A percentile compares a stretch with the other conserved stretches of the same genome.
Evolutionary conservation across 2,888 invertebrate species (phyloP).

Genomic region (Lysandra bellargus): DNA sequence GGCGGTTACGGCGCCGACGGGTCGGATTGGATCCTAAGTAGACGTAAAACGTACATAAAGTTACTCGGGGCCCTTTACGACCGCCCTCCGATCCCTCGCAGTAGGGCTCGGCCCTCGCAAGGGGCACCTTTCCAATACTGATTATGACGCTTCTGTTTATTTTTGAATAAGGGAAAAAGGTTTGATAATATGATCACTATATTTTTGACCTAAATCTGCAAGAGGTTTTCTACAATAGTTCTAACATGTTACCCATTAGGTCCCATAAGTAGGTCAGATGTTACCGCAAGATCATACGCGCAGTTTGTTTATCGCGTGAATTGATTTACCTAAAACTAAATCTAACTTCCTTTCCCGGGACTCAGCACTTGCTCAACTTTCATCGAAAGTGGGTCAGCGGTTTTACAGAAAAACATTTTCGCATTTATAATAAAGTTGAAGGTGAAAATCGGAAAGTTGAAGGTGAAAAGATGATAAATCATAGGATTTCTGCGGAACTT

Average conservation of each 20-base stretch:
- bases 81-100: constrained; percentile 48
- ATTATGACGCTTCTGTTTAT: not conserved
- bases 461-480: not conserved
- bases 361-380: too few relatives aligned
- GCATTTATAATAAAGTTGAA: too few relatives aligned
- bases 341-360: too few relatives aligned
- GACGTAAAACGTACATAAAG: constrained; percentile 62
- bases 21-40: constrained; percentile 50
- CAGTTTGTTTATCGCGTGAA: too few relatives aligned
- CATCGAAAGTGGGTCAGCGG: not conserved
- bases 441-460: not conserved
- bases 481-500: not conserved
- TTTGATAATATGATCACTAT: not conserved
- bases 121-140: constrained; percentile 42
- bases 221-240: too few relatives aligned
- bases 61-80: constrained; percentile 52
- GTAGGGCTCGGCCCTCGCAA: constrained; percentile 39
- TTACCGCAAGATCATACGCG: too few relatives aligned
- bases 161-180: not conserved
- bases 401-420: too few relatives aligned
- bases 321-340: too few relatives aligned
- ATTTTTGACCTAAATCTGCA: too few relatives aligned
- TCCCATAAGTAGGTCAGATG: too few relatives aligned
- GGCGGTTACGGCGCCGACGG: constrained; percentile 38
- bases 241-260: too few relatives aligned